phyloP scores from a whole-genome alignment of 2,113 vertebrate genomes.

The Catharus bicknelli region DNA sequence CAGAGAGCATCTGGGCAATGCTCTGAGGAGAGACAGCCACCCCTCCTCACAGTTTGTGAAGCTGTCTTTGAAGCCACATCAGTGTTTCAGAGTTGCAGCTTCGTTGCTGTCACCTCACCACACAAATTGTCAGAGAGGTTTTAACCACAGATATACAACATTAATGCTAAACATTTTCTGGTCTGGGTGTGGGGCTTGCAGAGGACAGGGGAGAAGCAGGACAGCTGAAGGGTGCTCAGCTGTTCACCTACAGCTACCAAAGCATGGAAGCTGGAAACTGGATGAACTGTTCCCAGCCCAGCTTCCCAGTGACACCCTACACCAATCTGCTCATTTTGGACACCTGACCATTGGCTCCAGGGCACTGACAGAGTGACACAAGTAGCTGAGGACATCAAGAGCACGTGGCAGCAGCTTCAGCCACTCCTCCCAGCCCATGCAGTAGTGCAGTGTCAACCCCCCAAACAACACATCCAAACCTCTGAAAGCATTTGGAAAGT shows the following conservation, averaged over 20 bases:
- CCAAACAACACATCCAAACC: neutral
- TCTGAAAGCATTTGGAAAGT: neutral
- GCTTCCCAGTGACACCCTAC: neutral
- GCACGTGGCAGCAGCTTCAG: fast-evolving
- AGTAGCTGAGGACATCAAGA: neutral
- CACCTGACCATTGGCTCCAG: neutral
- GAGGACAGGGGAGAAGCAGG: neutral
- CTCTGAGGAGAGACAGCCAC: neutral
- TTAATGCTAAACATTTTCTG: neutral
- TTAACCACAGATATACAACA: fast-evolving
- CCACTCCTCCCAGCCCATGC: neutral
- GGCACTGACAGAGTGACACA: neutral
- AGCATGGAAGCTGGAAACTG: neutral
- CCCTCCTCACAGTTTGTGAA: neutral
- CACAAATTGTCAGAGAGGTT: neutral
- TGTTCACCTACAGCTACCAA: neutral
- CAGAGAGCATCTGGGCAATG: neutral
- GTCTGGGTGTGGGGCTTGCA: neutral
- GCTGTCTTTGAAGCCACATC: neutral
- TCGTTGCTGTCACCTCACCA: fast-evolving
- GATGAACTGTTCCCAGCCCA: neutral
- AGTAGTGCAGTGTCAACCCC: fast-evolving
- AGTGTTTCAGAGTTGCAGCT: neutral
- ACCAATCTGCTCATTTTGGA: neutral
- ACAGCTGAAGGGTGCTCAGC: neutral